Base-by-base conservation (phyloP, 1,140 invertebrate species). In the Euschistus heros region DNA sequence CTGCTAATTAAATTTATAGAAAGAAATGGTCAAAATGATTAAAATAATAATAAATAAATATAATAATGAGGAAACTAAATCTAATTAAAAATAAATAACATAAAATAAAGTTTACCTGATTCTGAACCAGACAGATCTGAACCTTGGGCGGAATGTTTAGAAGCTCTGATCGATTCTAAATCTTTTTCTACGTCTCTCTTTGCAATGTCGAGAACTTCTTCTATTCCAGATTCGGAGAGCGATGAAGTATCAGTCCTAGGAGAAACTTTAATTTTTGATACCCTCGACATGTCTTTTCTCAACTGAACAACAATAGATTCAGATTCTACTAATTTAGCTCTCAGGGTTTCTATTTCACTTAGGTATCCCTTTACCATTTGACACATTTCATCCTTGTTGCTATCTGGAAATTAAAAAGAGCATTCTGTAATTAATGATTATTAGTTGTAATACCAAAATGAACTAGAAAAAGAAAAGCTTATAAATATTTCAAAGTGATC, bases 291-390 rank as follows among this genome's bases (percentile, higher is more conserved):
- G 10, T 59, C 54, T 33, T 86, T 88, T 37, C 86, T 80, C 10
- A 92, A 73, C 70, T 89, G 83, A 66, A 91, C 85, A 73, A 90
- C 92, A 72, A 89, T 84, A 44, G 86, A 84, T 72, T 94, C 93
- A 6, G 91, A 86, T 77, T 97, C 94, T 66, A 92, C 82, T 26
- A 98, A 76, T 72, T 91, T 88, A 0, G 89, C 86, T 72, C 89
- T 80, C 2, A 97, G 75, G 64, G 94, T 88, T 77, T 97, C 94
- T 68, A 97, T 92, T 78, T 98, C 94, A 72, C 84, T 84, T 17
- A 96, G 76, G 74, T 98, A 98, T 2, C 84, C 86, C 73, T 90
- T 82, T 15, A 91, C 81, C 71, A 93, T 79, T 68, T 84, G 82
- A 2, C 81, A 80, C 10, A 92, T 82, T 42, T 69, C 71, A 18